A percentile compares a stretch with the other conserved stretches of the same genome.
Evolutionary conservation across 2,797 vertebrate genomes (phyloP).

Genomic region (Glyptemys insculpta): DNA sequence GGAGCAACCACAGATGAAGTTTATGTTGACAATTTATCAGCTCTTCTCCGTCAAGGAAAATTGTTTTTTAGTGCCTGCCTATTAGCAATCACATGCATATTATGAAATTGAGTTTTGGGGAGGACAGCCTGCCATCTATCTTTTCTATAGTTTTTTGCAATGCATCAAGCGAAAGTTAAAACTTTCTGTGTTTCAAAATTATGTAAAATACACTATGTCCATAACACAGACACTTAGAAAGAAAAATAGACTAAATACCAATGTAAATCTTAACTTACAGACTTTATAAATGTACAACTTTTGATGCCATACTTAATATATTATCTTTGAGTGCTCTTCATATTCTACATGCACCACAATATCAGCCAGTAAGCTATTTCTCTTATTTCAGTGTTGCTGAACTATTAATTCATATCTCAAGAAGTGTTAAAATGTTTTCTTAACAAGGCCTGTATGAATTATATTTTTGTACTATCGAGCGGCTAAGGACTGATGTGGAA

Average conservation of each 20-base stretch:
- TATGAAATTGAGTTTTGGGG: slow-evolving; percentile 82
- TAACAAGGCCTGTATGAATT: slow-evolving; percentile 38
- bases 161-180: slow-evolving; percentile 75
- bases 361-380: neutral
- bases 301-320: slow-evolving; percentile 55
- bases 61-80: slow-evolving; percentile 80
- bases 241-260: slow-evolving; percentile 72
- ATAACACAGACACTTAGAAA: slow-evolving; percentile 71
- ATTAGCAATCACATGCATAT: slow-evolving; percentile 82
- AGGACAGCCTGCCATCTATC: slow-evolving; percentile 82
- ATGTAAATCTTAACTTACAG: slow-evolving; percentile 64
- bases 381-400: neutral
- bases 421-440: slow-evolving; percentile 48
- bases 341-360: slow-evolving; percentile 39
- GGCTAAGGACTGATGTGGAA: slow-evolving; percentile 43
- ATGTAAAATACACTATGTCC: slow-evolving; percentile 73
- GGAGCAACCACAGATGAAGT: slow-evolving; percentile 73
- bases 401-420: slow-evolving; percentile 59
- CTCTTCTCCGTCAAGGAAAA: slow-evolving; percentile 78
- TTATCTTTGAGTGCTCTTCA: slow-evolving; percentile 60
- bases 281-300: slow-evolving; percentile 62
- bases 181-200: slow-evolving; percentile 72
- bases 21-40: slow-evolving; percentile 82
- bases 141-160: slow-evolving; percentile 73
- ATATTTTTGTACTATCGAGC: slow-evolving; percentile 50